phyloP scores from a whole-genome alignment of 2,888 invertebrate species.

The Dioctria linearis region DNA sequence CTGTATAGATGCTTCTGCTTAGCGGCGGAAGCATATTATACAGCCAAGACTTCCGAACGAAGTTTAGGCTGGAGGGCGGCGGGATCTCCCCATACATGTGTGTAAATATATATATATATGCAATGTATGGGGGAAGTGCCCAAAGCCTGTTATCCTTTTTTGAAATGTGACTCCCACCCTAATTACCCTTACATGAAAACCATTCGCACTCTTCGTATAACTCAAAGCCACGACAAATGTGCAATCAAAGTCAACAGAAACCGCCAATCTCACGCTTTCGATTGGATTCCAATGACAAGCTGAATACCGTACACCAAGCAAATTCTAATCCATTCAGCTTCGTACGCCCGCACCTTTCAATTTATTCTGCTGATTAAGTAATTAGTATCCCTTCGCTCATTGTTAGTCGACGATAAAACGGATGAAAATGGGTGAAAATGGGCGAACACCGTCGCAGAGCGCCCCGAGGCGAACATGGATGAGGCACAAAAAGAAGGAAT shows the following conservation, averaged over 20 bases:
- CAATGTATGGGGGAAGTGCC: too few species aligned
- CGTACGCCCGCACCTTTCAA: slow-evolving; percentile 48
- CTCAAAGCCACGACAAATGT: slow-evolving; percentile 42
- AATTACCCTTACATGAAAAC: not conserved
- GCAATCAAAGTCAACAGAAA: slow-evolving; percentile 43
- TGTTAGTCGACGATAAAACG: slow-evolving; percentile 50
- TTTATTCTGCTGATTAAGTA: slow-evolving; percentile 53
- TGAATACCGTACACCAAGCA: slow-evolving; percentile 32
- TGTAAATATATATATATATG: too few species aligned
- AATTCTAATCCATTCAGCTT: slow-evolving; percentile 34
- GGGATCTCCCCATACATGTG: too few species aligned
- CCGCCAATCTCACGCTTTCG: slow-evolving; percentile 45
- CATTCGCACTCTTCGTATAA: not conserved
- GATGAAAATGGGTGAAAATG: slow-evolving; percentile 39
- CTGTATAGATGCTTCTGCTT: too few species aligned
- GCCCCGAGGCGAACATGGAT: not conserved
- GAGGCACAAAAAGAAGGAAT: slow-evolving; percentile 51
- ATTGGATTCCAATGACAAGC: slow-evolving; percentile 37
- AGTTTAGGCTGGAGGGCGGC: too few species aligned
- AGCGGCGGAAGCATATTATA: too few species aligned
- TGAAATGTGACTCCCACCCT: not conserved
- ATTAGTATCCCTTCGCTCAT: slow-evolving; percentile 55
- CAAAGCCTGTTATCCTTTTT: too few species aligned
- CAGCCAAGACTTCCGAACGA: too few species aligned
- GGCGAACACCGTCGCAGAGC: slow-evolving; percentile 17